phyloP scores from a whole-genome alignment of 1,140 invertebrate genomes.

The Plectrocnemia conspersa region DNA sequence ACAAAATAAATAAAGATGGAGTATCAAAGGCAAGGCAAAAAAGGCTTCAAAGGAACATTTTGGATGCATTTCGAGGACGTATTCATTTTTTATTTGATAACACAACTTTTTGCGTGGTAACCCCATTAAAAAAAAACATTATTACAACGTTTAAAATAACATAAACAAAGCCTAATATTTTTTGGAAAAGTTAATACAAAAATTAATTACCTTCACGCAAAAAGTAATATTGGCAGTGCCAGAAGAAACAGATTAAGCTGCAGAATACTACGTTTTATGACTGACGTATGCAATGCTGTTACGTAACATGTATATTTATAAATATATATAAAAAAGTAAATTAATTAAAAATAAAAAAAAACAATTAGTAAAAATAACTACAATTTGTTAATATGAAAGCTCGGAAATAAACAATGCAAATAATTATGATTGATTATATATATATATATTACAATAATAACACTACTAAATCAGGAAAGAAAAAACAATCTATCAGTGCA shows the following conservation, averaged over 20 bases:
- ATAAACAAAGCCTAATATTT: constrained; percentile 3
- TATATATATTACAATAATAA: too few species aligned
- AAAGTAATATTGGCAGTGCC: constrained; percentile 49
- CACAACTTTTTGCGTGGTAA: constrained; percentile 29
- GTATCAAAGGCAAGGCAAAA: constrained; percentile 41
- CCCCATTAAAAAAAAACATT: constrained; percentile 20
- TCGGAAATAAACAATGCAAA: too few species aligned
- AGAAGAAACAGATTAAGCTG: constrained; percentile 53
- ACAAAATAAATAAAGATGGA: constrained; percentile 24
- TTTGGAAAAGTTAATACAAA: not conserved
- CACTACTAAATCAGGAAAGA: too few species aligned
- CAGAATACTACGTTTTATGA: constrained; percentile 36
- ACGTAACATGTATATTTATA: constrained; percentile 14
- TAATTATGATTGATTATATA: too few species aligned
- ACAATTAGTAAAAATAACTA: too few species aligned
- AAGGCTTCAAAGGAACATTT: constrained; percentile 44
- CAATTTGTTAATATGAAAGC: too few species aligned
- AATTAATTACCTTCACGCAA: constrained; percentile 35
- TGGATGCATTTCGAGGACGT: constrained; percentile 41
- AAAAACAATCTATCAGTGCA: too few species aligned
- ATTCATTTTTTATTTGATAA: constrained; percentile 36
- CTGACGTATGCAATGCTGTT: constrained; percentile 20
- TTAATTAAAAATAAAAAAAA: too few species aligned
- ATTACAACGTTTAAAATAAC: constrained; percentile 6
- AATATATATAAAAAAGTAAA: too few species aligned